phyloP scores from a whole-genome alignment of 2,113 vertebrate genomes.

The Datnioides undecimradiatus region DNA sequence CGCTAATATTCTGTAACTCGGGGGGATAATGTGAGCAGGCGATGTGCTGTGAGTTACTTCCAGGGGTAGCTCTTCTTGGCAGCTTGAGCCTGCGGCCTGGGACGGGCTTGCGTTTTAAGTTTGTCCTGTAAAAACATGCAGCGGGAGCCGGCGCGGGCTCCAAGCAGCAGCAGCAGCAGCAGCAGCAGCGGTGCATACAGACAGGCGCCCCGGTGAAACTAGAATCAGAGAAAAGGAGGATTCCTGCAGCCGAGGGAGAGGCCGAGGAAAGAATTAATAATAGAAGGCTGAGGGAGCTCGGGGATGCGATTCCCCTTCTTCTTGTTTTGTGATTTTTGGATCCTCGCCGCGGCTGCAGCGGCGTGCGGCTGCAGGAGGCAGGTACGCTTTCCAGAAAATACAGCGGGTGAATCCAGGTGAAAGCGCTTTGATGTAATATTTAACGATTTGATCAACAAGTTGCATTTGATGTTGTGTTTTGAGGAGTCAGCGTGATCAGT shows the following conservation, averaged over 20 bases:
- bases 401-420: neutral
- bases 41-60: neutral
- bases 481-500: neutral
- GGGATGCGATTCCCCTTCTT: neutral
- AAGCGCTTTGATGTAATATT: neutral
- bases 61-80: neutral
- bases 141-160: neutral
- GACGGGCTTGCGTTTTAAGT: conserved; percentile 18
- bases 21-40: conserved; percentile 7
- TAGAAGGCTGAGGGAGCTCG: neutral
- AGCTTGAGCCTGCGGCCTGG: neutral
- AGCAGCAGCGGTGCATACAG: neutral
- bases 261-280: conserved; percentile 30
- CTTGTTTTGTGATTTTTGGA: no score
- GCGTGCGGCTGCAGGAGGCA: conserved; percentile 1
- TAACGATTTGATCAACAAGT: neutral
- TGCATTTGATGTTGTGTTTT: neutral
- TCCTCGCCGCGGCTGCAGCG: no score
- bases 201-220: neutral
- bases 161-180: conserved; percentile 3
- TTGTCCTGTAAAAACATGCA: conserved; percentile 2
- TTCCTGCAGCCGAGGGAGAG: conserved; percentile 1
- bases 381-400: neutral
- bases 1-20: conserved; percentile 4
- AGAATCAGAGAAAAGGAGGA: conserved; percentile 4